A percentile compares a stretch with the other conserved stretches of the same genome.
phyloP scores from a whole-genome alignment of 37 sponge, comb jelly and placozoan species.

The Cladorhizidae sp. region DNA sequence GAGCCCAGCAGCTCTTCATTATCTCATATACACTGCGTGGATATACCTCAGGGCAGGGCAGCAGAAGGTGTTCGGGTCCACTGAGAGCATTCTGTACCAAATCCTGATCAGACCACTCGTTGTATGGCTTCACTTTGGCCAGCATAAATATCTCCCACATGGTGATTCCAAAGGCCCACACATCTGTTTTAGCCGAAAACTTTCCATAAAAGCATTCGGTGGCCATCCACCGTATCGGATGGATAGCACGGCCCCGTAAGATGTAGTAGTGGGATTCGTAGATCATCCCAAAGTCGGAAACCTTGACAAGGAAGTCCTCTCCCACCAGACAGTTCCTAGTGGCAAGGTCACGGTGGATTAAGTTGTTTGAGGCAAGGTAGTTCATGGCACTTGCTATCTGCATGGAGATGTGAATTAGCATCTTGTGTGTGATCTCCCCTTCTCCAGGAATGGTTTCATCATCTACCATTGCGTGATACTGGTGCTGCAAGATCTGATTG shows the following conservation, averaged over 20 bases:
- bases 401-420: conserved; percentile 49
- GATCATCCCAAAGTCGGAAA: conserved; percentile 63
- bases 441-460: neutral
- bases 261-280: conserved; percentile 59
- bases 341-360: conserved; percentile 80
- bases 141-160: conserved; percentile 47
- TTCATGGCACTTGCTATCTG: conserved; percentile 78
- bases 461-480: conserved; percentile 6
- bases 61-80: conserved; percentile 25
- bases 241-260: conserved; percentile 37
- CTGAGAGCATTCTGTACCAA: conserved; percentile 62
- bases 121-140: conserved; percentile 43
- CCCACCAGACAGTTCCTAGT: conserved; percentile 73
- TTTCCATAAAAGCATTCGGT: conserved; percentile 67
- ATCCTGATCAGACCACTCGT: conserved; percentile 41
- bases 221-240: conserved; percentile 80
- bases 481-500: conserved; percentile 72
- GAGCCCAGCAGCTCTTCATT: conserved; percentile 49
- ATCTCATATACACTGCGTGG: conserved; percentile 46
- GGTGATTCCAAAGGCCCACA: conserved; percentile 70
- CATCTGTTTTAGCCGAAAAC: conserved; percentile 62
- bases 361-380: conserved; percentile 68
- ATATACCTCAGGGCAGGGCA: conserved; percentile 31
- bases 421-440: conserved; percentile 1
- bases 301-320: conserved; percentile 34